Evolutionary conservation across 2,888 invertebrate species (phyloP).

Genomic region (Pandemis heparana): DNA sequence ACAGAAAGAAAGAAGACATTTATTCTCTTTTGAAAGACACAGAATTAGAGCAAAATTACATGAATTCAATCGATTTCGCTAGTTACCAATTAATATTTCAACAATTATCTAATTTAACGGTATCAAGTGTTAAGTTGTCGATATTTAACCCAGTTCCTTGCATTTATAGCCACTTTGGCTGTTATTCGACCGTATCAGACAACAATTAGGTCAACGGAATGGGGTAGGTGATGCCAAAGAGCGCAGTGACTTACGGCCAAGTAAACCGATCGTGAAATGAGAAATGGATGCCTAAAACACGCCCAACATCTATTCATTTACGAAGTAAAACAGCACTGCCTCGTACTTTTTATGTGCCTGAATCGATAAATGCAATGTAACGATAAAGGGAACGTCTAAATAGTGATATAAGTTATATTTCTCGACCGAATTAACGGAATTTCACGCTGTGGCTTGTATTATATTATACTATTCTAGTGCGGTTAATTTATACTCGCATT

Average conservation of each 20-base stretch:
- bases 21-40: too few species aligned
- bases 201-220: conserved; percentile 81
- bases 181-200: conserved; percentile 72
- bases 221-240: conserved; percentile 72
- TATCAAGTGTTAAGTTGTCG: conserved; percentile 65
- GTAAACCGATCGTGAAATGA: conserved; percentile 60
- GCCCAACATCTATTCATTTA: conserved; percentile 17
- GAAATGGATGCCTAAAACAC: conserved; percentile 31
- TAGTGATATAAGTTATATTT: not conserved
- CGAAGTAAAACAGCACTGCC: not conserved
- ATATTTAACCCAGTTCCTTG: conserved; percentile 81
- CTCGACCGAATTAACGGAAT: too few species aligned
- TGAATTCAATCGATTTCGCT: not conserved
- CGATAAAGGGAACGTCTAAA: not conserved
- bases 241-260: conserved; percentile 61
- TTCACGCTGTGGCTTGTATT: too few species aligned
- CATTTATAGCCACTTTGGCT: conserved; percentile 78
- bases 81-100: conserved; percentile 2
- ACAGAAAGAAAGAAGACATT: too few species aligned
- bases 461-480: too few species aligned
- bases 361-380: conserved; percentile 1
- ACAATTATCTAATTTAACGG: not conserved
- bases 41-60: not conserved
- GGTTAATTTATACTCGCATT: too few species aligned
- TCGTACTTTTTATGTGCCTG: not conserved